These are phyloP conservation scores for Rhyacichthys aspro DNA, from an alignment of 2,797 vertebrate genomes.

Conservation along the genomic window DNA sequence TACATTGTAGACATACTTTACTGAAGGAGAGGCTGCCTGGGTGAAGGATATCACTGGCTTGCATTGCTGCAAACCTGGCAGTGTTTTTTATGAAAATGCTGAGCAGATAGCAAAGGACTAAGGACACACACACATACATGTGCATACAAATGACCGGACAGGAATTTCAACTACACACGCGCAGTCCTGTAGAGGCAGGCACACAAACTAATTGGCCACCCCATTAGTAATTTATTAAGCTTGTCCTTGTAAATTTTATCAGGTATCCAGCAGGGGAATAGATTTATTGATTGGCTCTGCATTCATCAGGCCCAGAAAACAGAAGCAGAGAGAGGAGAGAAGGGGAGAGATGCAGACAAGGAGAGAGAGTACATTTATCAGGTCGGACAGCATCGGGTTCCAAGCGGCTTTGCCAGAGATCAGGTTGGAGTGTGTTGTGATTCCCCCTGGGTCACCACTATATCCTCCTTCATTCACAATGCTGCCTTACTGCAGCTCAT, in stretches of 20 bases:
- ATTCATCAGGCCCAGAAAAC: constrained; percentile 71
- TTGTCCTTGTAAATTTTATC: constrained; percentile 80
- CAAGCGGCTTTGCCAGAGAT: constrained; percentile 72
- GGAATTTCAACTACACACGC: constrained; percentile 40
- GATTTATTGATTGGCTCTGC: constrained; percentile 79
- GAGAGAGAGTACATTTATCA: constrained; percentile 69
- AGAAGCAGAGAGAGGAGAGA: constrained; percentile 47
- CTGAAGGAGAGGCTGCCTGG: neutral
- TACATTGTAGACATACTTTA: neutral
- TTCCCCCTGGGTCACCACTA: constrained; percentile 76
- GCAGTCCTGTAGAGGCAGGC: constrained; percentile 40
- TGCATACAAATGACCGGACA: constrained; percentile 57
- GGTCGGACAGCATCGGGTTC: constrained; percentile 61
- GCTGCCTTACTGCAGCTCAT: constrained; percentile 64
- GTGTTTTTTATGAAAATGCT: constrained; percentile 35
- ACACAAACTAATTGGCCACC: constrained; percentile 78
- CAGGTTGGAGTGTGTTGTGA: constrained; percentile 72
- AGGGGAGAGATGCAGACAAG: constrained; percentile 41
- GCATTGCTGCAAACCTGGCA: constrained; percentile 23
- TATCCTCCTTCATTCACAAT: constrained; percentile 73
- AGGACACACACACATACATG: constrained; percentile 24
- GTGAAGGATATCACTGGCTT: constrained; percentile 2
- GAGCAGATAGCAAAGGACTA: constrained; percentile 17
- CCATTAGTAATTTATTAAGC: constrained; percentile 83
- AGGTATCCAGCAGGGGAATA: constrained; percentile 73